These are phyloP conservation scores for Axea sp. DNA, from an alignment of 2,888 invertebrate species.

Conservation along the genomic window DNA sequence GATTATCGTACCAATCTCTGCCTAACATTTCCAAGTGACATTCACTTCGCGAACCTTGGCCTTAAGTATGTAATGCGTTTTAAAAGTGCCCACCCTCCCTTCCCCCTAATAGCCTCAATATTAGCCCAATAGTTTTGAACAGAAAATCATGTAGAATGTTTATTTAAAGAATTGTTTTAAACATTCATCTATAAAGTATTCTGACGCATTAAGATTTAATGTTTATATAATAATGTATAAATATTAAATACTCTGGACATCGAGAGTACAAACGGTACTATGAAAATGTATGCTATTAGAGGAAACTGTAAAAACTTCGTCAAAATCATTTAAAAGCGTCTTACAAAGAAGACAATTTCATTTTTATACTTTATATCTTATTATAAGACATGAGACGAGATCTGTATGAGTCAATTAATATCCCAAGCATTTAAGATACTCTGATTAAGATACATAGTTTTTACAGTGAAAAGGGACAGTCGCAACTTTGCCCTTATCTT, in stretches of 20 bases:
- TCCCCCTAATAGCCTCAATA: constrained; percentile 20
- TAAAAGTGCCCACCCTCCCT: constrained; percentile 32
- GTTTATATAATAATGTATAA: constrained; percentile 14
- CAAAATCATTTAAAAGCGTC: constrained; percentile 7
- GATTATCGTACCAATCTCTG: constrained; percentile 25
- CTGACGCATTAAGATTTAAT: constrained; percentile 34
- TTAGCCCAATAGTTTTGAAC: no score
- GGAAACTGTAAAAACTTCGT: constrained; percentile 33
- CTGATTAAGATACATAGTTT: constrained; percentile 10
- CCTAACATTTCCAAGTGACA: background rate
- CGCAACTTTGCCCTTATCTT: no score
- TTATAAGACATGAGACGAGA: constrained; percentile 35
- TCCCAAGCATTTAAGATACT: constrained; percentile 4
- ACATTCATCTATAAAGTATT: no score
- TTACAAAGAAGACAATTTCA: constrained; percentile 26
- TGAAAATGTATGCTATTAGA: constrained; percentile 21
- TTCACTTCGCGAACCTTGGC: constrained; percentile 46
- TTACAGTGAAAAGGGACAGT: constrained; percentile 34
- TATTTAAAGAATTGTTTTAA: no score
- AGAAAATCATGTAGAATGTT: no score
- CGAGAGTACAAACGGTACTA: background rate
- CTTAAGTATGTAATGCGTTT: constrained; percentile 31
- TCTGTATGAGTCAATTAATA: constrained; percentile 1
- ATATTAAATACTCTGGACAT: constrained; percentile 28
- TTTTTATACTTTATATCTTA: constrained; percentile 13